Base-by-base conservation (phyloP, 2,113 vertebrate genomes). In the Telmatochromis brichardi region DNA sequence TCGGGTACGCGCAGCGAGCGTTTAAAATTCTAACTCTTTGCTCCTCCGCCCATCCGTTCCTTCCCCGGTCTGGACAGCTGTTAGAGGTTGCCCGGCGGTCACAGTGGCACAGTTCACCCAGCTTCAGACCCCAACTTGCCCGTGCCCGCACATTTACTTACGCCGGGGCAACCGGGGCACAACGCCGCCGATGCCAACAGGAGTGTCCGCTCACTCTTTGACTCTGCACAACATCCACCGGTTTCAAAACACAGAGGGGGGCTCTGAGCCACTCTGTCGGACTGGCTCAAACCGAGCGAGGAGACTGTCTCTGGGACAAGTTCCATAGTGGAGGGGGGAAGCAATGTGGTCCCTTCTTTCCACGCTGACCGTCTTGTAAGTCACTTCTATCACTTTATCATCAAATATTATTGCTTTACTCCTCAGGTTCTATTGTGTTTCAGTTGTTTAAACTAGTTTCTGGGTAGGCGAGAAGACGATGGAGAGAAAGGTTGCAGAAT, bases 331-430 rank as follows among this genome's bases (percentile, higher is more conserved):
- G 96, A 96, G 95, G 92, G 93, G 96, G 96, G 95, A 96, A 96
- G 96, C 95, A 88, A 97, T 97, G 96, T 95, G 93, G 96, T 82
- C 96, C 96, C 95, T 97, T 96, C 95, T 97, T 95, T 96, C 96
- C 95, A 97, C 94, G 96, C 95, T 97, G 95, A 95, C 96, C 95
- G 96, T 97, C 95, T 96, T 97, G 96, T 97, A 96, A 97, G 96
- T 97, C 50, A 81, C 54, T 83, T 87, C 86, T 86, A 87, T 86
- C 57, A 83, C 80, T 88, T 90, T 65, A 63, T 84, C 31, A 53
- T 86, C 57, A 86, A 14, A 83, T 60, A 45, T 83, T 65, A 63
- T 21, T 23, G 45, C 47, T 47, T 63, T 15, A 33, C 13, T 42
- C 5, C 23, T 31, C 81, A 57, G 45, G 35, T 71, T n/a, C 17